Base-by-base conservation (phyloP, 2,113 vertebrate genomes). In the Sinocyclocheilus anshuiensis region DNA sequence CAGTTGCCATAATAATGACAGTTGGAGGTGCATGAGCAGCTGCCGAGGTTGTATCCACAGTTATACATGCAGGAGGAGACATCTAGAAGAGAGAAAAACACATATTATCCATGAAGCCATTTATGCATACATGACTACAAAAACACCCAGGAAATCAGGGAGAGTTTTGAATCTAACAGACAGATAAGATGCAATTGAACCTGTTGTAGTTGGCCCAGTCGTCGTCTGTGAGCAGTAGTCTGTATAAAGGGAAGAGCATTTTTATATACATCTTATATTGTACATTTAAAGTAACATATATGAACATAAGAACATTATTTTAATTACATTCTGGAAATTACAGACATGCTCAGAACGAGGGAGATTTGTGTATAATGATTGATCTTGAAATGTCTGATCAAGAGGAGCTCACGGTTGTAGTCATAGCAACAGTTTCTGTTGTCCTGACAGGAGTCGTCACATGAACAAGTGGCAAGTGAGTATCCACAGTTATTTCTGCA, bases 401-500 rank as follows among this genome's bases (percentile, higher is more conserved):
- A 22, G 22, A 39, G 53, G 53, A 26, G 16, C 87, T 82, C 77
- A 91, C 88, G n/a, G 36, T 85, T 24, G 69, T 86, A 92, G 88
- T 91, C 91, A 76, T 69, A 7, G 29, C 91, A 92, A 61, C 91
- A 92, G 84, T 48, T 87, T 67, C 87, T 87, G 57, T 88, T 59
- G 78, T 83, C 71, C 10, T 12, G 10, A 85, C 94, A 94, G 7
- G 86, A 89, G 80, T 84, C 81, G 2, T 2, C 1, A 81, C 94
- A 95, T 71, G 94, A 94, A 84, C 94, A 95, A 86, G 26, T 77
- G 80, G 90, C 88, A 26, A 89, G 2, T 0, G 88, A 0, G 50
- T 59, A 59, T n/a, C 91, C 91, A 82, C 93, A 94, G 81, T 89
- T 88, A 82, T 89, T 6, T 22, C n/a, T 10, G 75, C 75, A 77